Evolutionary conservation across 2,113 vertebrate species (phyloP), one percentile per base, ranked within the genome.

Genomic region (Monarcha castaneiventris): DNA sequence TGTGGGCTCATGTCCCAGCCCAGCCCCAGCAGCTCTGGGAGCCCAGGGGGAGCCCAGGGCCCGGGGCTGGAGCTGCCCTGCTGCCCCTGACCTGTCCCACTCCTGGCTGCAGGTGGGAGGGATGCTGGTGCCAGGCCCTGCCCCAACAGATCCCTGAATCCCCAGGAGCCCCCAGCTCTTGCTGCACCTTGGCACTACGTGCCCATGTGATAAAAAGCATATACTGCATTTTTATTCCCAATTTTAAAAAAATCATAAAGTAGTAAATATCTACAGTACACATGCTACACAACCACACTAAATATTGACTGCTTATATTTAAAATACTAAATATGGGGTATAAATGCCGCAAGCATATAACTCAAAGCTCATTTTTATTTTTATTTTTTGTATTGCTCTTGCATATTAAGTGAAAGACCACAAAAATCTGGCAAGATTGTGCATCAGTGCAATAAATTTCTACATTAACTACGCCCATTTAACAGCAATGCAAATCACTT

Each of bases 51-150:
- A 55, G 52, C 11, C 17, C 3, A 2, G 6, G 1, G 5, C 29
- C 21, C 0, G 0, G 6, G 13, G 23, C 35, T 32, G 61, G 30
- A 16, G 18, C 8, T 63, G 44, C 39, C 33, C 20, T 2, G 2
- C 10, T 54, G 39, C 9, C 22, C 30, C 19, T 5, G 0, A 0
- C 23, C 30, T 33, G 30, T 17, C 13, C 56, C 21, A 33, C 3
- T n/a, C 15, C 71, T 37, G n/a, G 8, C 13, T 43, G 14, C 21
- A 56, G 27, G 4, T 46, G 44, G 19, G 32, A 76, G 0, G 4
- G 27, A 35, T 8, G 17, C 37, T 21, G 25, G n/a, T 6, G 4
- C 27, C 55, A 41, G 21, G 29, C 10, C 8, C 37, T 52, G 30
- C 13, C 15, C 16, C 4, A 7, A 10, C 0, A 4, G 16, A 35